A percentile compares a stretch with the other conserved stretches of the same genome.
These are phyloP conservation scores for Corythoichthys intestinalis DNA, from an alignment of 2,113 vertebrate species.

Conservation along the genomic window DNA sequence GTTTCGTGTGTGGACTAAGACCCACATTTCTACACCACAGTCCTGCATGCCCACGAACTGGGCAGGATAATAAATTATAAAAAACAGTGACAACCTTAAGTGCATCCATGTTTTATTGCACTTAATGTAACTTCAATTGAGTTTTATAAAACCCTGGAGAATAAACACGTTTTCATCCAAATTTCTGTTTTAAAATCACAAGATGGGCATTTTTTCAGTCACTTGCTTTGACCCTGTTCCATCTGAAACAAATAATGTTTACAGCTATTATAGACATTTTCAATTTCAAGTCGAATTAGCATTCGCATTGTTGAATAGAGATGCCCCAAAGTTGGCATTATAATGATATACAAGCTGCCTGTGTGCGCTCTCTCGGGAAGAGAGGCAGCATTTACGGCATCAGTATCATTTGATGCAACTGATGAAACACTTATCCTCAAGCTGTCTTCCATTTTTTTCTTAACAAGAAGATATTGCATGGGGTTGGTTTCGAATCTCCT, in stretches of 20 bases:
- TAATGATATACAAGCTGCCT: conserved; percentile 44
- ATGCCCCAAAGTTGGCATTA: conserved; percentile 23
- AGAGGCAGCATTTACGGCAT: conserved; percentile 9
- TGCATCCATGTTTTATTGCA: not conserved
- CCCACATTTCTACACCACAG: too few species aligned
- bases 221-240: conserved; percentile 31
- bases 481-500: conserved; percentile 9
- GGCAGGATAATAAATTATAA: not conserved
- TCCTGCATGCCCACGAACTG: too few species aligned
- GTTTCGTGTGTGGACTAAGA: too few species aligned
- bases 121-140: conserved; percentile 2
- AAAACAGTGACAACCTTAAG: not conserved
- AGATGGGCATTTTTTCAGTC: conserved; percentile 47
- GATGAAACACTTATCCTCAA: conserved; percentile 34
- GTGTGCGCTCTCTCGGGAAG: conserved; percentile 11
- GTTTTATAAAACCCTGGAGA: conserved; percentile 39
- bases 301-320: conserved; percentile 48
- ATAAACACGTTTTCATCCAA: conserved; percentile 78
- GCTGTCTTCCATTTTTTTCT: not conserved
- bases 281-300: conserved; percentile 72
- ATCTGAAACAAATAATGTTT: conserved; percentile 72
- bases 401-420: conserved; percentile 21
- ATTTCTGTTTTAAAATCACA: conserved; percentile 72
- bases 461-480: conserved; percentile 24
- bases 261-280: conserved; percentile 75